Percentiles rank a stretch among this genome's conserved stretches.
phyloP scores from a whole-genome alignment of 2,888 invertebrate species.

The Thymelicus acteon region DNA sequence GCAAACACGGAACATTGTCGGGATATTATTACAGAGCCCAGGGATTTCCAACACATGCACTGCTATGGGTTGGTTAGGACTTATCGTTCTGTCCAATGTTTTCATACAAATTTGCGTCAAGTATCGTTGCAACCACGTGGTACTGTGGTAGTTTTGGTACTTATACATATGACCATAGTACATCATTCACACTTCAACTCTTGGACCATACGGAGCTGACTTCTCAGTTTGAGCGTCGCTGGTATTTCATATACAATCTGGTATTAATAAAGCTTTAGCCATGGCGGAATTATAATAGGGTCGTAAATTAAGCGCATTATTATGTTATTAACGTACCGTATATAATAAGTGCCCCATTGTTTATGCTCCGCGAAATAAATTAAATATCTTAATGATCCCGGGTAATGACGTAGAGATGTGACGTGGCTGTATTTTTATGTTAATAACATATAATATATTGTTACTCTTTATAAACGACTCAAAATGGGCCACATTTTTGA shows the following conservation, averaged over 20 bases:
- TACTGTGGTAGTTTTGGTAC: too few relatives aligned
- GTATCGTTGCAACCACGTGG: too few relatives aligned
- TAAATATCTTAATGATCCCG: constrained; percentile 26
- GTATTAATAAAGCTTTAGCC: constrained; percentile 60
- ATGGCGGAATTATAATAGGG: constrained; percentile 50
- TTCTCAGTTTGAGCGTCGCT: constrained; percentile 14
- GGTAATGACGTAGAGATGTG: constrained; percentile 26
- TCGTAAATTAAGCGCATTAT: constrained; percentile 62
- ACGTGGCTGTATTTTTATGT: neutral
- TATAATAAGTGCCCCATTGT: constrained; percentile 35
- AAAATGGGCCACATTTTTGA: too few relatives aligned
- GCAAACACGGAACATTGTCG: too few relatives aligned
- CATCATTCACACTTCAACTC: neutral
- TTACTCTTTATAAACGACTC: neutral
- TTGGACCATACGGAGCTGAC: neutral
- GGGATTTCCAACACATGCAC: too few relatives aligned
- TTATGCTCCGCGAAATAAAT: constrained; percentile 32
- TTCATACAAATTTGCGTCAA: too few relatives aligned
- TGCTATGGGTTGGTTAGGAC: too few relatives aligned
- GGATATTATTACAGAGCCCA: too few relatives aligned
- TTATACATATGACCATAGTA: neutral
- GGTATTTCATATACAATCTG: constrained; percentile 46
- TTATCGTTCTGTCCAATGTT: too few relatives aligned
- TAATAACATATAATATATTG: neutral
- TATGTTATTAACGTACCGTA: constrained; percentile 51